Conservation (phyloP, 2,113 vertebrate species). For the Coracopsis vasa region DNA sequence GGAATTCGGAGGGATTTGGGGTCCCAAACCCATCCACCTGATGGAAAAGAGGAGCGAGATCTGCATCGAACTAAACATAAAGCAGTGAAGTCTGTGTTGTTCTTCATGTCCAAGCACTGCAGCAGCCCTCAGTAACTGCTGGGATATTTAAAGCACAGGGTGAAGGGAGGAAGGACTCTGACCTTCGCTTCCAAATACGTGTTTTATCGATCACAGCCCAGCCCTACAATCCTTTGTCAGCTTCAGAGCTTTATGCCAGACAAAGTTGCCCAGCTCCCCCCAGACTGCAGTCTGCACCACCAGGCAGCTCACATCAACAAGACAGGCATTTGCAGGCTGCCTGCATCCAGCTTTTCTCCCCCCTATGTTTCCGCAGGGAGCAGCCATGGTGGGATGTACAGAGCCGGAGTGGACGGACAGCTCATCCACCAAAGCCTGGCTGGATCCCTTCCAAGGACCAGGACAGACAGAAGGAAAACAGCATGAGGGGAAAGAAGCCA, state of each 20-base stretch:
- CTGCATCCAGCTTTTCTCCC: conserved; percentile 19
- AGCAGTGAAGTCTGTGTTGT: neutral
- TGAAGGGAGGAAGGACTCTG: conserved; percentile 14
- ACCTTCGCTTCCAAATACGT: neutral
- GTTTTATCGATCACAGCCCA: conserved; percentile 44
- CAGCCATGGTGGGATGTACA: neutral
- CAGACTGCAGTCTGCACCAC: conserved; percentile 55
- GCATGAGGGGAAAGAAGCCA: neutral
- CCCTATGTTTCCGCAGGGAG: neutral
- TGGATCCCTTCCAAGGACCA: conserved; percentile 3
- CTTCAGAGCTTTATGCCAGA: conserved; percentile 41
- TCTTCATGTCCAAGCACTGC: neutral
- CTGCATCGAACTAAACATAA: neutral
- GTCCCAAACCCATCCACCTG: neutral
- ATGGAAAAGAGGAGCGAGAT: neutral
- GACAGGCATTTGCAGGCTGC: conserved; percentile 64
- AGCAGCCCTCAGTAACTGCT: neutral
- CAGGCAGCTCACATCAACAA: conserved; percentile 52
- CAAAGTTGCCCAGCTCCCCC: conserved; percentile 51
- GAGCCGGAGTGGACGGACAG: neutral
- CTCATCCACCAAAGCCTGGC: neutral
- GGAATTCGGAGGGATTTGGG: neutral
- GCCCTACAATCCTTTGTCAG: conserved; percentile 38
- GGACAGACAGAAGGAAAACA: conserved; percentile 17
- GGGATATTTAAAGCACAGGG: conserved; percentile 16